Evolutionary conservation across 1,140 invertebrate genomes (phyloP).

Genomic region (Vanessa tameamea): DNA sequence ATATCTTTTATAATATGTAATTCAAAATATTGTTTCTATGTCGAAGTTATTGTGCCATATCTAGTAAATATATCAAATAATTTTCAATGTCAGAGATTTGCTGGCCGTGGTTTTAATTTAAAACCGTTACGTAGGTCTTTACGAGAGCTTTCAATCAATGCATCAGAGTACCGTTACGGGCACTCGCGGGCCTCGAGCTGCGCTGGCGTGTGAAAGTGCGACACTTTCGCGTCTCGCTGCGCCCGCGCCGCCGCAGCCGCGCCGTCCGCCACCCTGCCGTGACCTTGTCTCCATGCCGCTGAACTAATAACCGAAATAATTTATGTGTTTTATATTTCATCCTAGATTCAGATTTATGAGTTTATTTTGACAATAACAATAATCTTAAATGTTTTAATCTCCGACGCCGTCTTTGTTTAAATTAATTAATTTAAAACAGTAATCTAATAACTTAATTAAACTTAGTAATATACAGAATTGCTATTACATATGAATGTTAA

Average conservation of each 20-base stretch:
- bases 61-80: background rate
- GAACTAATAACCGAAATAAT: slow-evolving; percentile 17
- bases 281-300: slow-evolving; percentile 8
- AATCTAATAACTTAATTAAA: no score
- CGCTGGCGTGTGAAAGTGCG: slow-evolving; percentile 18
- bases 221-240: slow-evolving; percentile 16
- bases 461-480: no score
- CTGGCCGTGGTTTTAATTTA: background rate
- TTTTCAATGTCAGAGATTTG: background rate
- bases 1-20: no score
- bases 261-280: background rate
- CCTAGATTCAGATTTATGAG: background rate
- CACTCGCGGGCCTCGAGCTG: background rate
- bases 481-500: background rate
- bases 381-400: no score
- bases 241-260: background rate
- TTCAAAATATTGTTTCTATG: no score
- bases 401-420: background rate
- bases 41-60: background rate
- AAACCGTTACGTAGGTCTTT: slow-evolving; percentile 12
- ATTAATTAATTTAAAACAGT: background rate
- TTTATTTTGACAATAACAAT: no score
- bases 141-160: slow-evolving; percentile 10
- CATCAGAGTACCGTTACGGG: slow-evolving; percentile 18
- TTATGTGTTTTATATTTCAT: background rate